Conservation (phyloP, 2,113 vertebrate species). For the Leptosomus discolor region DNA sequence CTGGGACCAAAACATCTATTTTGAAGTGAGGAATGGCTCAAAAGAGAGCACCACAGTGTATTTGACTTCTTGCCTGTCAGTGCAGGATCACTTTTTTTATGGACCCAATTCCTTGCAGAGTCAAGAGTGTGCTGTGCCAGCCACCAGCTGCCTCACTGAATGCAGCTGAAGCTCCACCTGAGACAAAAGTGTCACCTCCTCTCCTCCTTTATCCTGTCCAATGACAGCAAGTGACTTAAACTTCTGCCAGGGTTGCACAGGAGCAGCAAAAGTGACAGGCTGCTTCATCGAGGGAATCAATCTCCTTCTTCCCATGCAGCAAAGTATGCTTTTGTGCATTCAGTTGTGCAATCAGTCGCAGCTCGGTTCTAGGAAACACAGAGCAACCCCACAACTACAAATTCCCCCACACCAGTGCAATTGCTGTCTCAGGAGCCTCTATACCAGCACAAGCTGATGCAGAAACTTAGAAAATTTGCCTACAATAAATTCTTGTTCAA, state of each 20-base stretch:
- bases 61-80: not conserved
- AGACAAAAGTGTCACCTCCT: not conserved
- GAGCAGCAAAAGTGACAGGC: not conserved
- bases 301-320: not conserved
- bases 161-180: not conserved
- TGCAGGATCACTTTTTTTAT: not conserved
- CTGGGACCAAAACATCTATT: fast-evolving
- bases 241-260: not conserved
- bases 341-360: not conserved
- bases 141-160: not conserved
- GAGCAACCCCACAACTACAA: not conserved
- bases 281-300: not conserved
- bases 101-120: not conserved
- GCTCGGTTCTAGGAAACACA: not conserved
- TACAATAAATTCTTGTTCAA: not conserved
- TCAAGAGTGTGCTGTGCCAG: not conserved
- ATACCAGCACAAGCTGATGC: not conserved
- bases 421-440: not conserved
- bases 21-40: not conserved
- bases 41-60: not conserved
- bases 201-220: not conserved
- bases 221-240: not conserved
- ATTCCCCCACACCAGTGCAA: not conserved
- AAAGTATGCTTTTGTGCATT: not conserved
- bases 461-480: not conserved